Percentiles rank a stretch among this genome's conserved stretches.
Conservation (phyloP, 1,140 invertebrate species). For the Drosophila nigromelanica region DNA sequence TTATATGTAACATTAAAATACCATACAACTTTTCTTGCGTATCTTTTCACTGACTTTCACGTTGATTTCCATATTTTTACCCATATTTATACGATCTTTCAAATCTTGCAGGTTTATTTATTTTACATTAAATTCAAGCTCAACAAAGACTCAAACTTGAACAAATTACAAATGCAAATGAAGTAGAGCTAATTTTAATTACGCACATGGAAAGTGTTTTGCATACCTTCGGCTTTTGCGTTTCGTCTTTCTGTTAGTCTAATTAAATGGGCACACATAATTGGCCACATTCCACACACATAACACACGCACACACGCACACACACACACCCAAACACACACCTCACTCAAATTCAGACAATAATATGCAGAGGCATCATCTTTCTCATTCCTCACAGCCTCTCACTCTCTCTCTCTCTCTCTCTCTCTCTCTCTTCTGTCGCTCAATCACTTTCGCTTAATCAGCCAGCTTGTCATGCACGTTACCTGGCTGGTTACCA, state of each 20-base stretch:
- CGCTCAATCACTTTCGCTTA: conserved; percentile 75
- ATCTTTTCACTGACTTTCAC: not conserved
- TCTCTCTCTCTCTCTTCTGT: too few species aligned
- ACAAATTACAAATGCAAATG: conserved; percentile 38
- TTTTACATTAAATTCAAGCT: conserved; percentile 14
- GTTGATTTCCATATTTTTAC: not conserved
- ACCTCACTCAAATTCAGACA: conserved; percentile 10
- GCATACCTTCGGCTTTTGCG: conserved; percentile 17
- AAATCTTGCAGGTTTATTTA: conserved; percentile 6
- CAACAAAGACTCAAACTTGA: not conserved
- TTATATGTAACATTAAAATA: too few species aligned
- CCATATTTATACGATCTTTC: not conserved
- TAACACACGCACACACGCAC: conserved; percentile 9
- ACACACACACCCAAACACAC: not conserved
- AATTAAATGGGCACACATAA: conserved; percentile 50
- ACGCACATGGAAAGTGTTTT: conserved; percentile 46
- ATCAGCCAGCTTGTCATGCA: conserved; percentile 61
- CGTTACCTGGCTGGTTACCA: conserved; percentile 14
- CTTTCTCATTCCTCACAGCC: not conserved
- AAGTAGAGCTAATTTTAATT: conserved; percentile 48
- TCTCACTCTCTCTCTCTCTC: too few species aligned
- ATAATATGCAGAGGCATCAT: conserved; percentile 29
- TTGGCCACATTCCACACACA: conserved; percentile 15
- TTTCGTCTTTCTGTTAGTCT: conserved; percentile 25
- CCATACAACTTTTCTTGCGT: too few species aligned